A percentile compares a stretch with the other conserved stretches of the same genome.
These are phyloP conservation scores for Cotesia chilonis DNA, from an alignment of 1,140 invertebrate species.

Conservation along the genomic window DNA sequence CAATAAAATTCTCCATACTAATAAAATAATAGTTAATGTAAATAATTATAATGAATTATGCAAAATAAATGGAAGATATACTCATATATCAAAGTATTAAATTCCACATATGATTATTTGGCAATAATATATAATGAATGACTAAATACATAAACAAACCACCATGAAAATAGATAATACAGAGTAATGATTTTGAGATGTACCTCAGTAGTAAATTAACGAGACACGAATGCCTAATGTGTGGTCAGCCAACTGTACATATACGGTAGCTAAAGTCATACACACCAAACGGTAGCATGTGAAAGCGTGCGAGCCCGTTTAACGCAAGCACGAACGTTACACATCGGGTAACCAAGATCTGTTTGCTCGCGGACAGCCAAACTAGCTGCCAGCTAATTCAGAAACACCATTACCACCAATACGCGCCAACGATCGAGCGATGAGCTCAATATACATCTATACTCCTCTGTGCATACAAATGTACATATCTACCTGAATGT, in stretches of 20 bases:
- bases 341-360: conserved; percentile 66
- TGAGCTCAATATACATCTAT: neutral
- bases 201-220: conserved; percentile 22
- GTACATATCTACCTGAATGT: neutral
- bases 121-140: too few relatives aligned
- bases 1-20: too few relatives aligned
- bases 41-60: too few relatives aligned
- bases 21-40: too few relatives aligned
- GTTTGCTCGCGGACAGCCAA: conserved; percentile 65
- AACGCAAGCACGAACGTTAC: conserved; percentile 61
- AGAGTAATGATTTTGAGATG: too few relatives aligned
- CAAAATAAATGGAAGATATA: too few relatives aligned
- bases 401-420: conserved; percentile 65
- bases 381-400: conserved; percentile 65
- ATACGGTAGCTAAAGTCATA: conserved; percentile 23
- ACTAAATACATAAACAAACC: too few relatives aligned
- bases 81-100: too few relatives aligned
- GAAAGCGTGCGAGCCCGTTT: conserved; percentile 41
- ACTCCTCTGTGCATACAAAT: neutral
- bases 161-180: too few relatives aligned
- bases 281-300: conserved; percentile 6
- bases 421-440: conserved; percentile 43
- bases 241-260: conserved; percentile 28
- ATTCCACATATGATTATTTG: too few relatives aligned
- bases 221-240: conserved; percentile 26